Base-by-base conservation (phyloP, 2,888 invertebrate genomes). In the Ecliptopera silaceata region DNA sequence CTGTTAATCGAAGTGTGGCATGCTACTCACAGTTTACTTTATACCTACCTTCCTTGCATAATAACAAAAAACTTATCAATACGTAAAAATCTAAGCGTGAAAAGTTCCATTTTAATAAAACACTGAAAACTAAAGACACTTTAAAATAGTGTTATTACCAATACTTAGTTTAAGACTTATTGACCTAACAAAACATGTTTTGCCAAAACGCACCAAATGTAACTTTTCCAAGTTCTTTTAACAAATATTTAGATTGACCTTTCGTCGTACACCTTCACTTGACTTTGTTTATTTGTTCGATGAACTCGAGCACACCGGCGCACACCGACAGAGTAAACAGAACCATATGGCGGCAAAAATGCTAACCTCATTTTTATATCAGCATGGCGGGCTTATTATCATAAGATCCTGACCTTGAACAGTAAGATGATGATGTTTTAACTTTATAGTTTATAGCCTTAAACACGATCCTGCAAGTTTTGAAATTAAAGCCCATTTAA, bases 231-330 rank as follows among this genome's bases (percentile, higher is more conserved):
- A 71, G 70, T 74, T 57, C 66, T 67, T 61, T 55, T 31, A 20
- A 58, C 63, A 66, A 66, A 74, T 70, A 72, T 70, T 70, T 61
- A 57, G 65, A 53, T 59, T 42, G 68, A 70, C 66, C 71, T 74
- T 61, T 67, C 70, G 65, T 71, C 75, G 75, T 75, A 39, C 61
- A 65, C 65, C 65, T 65, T 60, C 50, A 55, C 79, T 76, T 75
- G 72, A 63, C 72, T 56, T 57, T 75, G 77, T 80, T 75, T 80
- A 69, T 77, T 75, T 77, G 73, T 71, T 57, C 66, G 63, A 57
- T 57, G 60, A 58, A 65, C 67, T 58, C 51, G 36, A n/a, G n/a
- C 58, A 42, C 36, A 29, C 36, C 59, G 45, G 48, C 42, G 56
- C 20, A 38, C 31, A 44, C 20, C 62, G 63, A 62, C 59, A 54